A percentile compares a stretch with the other conserved stretches of the same genome.
These are phyloP conservation scores for Pan paniscus DNA, from an alignment of 2,113 vertebrate genomes.

Conservation along the genomic window DNA sequence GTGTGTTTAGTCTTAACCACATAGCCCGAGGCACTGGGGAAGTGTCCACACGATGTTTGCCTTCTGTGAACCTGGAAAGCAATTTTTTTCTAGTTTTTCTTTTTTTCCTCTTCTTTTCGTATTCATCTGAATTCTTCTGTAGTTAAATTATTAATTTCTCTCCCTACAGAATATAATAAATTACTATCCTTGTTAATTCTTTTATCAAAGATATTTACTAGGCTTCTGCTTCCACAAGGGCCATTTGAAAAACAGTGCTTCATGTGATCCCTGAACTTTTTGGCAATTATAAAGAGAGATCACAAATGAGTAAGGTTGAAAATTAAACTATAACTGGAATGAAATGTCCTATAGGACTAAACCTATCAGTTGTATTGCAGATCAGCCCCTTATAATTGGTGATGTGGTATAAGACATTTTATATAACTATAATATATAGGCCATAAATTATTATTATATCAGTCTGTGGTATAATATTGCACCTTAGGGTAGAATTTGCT, in stretches of 20 bases:
- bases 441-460: not conserved
- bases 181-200: not conserved
- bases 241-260: not conserved
- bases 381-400: not conserved
- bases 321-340: conserved; percentile 25
- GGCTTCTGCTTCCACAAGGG: not conserved
- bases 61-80: not conserved
- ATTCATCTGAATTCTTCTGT: not conserved
- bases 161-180: not conserved
- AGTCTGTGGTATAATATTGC: not conserved
- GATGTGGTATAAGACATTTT: not conserved
- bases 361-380: not conserved
- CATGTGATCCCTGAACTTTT: not conserved
- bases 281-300: not conserved
- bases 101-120: not conserved
- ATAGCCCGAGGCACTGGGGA: not conserved
- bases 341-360: not conserved
- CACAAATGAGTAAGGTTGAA: conserved; percentile 31
- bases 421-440: not conserved
- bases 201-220: not conserved
- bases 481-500: not conserved
- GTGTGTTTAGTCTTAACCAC: not conserved
- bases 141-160: not conserved
- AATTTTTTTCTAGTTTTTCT: not conserved
- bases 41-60: not conserved